These are phyloP conservation scores for Zygaena filipendulae DNA, from an alignment of 2,888 invertebrate species.

Conservation along the genomic window DNA sequence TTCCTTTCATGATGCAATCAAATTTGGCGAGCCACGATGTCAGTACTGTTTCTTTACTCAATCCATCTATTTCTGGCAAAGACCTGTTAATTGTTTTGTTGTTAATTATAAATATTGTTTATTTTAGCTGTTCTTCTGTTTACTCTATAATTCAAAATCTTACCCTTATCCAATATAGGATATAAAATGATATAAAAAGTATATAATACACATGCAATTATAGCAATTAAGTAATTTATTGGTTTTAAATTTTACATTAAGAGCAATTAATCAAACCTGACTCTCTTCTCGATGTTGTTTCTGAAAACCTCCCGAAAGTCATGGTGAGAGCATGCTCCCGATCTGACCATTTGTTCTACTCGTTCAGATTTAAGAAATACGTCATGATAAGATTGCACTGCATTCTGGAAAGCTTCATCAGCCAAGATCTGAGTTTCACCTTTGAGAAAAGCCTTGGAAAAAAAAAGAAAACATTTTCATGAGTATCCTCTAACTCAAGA, in stretches of 20 bases:
- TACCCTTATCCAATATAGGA: too few species aligned
- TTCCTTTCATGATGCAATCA: slow-evolving; percentile 97
- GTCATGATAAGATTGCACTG: slow-evolving; percentile 95
- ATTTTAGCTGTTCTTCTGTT: too few species aligned
- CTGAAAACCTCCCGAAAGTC: slow-evolving; percentile 97
- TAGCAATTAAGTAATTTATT: too few species aligned
- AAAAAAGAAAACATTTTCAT: slow-evolving; percentile 1
- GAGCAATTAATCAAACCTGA: too few species aligned
- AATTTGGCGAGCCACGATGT: slow-evolving; percentile 99
- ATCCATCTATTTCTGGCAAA: slow-evolving; percentile 98
- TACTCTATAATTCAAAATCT: too few species aligned
- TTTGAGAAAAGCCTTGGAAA: slow-evolving; percentile 85
- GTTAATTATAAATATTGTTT: too few species aligned
- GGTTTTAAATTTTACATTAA: too few species aligned
- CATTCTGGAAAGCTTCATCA: slow-evolving; percentile 98
- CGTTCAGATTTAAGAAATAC: slow-evolving; percentile 98
- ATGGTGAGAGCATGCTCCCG: slow-evolving; percentile 97
- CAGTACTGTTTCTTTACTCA: slow-evolving; percentile 98
- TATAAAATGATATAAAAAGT: too few species aligned
- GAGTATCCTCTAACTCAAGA: background rate
- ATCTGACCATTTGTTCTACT: slow-evolving; percentile 95
- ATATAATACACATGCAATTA: too few species aligned
- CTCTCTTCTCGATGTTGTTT: slow-evolving; percentile 98
- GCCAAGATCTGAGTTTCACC: slow-evolving; percentile 99
- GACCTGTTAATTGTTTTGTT: slow-evolving; percentile 67